Evolutionary conservation across 2,888 invertebrate genomes (phyloP).

Genomic region (Cryptops parisi): DNA sequence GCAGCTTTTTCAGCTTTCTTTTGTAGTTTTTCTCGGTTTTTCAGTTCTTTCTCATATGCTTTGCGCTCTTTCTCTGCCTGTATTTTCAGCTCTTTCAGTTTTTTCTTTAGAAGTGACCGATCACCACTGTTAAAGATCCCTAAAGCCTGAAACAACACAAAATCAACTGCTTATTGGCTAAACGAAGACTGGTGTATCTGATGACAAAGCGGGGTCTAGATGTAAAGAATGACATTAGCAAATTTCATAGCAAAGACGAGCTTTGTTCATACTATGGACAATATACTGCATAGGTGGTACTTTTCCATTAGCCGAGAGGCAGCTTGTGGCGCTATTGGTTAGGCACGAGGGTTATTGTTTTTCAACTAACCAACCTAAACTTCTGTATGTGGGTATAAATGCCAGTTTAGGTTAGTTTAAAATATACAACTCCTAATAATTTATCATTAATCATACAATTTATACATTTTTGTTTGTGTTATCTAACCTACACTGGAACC

Average conservation of each 20-base stretch:
- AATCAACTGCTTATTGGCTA: too few relatives aligned
- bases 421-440: too few relatives aligned
- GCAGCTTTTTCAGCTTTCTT: slow-evolving; percentile 69
- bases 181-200: too few relatives aligned
- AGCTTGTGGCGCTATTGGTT: too few relatives aligned
- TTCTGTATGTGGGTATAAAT: too few relatives aligned
- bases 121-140: slow-evolving; percentile 37
- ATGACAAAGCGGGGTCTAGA: background rate
- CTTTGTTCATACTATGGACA: background rate
- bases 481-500: too few relatives aligned
- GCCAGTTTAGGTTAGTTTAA: too few relatives aligned
- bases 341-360: too few relatives aligned
- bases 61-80: slow-evolving; percentile 38
- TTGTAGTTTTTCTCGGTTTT: slow-evolving; percentile 67
- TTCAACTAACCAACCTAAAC: too few relatives aligned
- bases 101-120: slow-evolving; percentile 38
- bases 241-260: background rate
- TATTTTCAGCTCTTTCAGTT: slow-evolving; percentile 37
- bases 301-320: too few relatives aligned
- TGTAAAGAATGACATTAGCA: background rate
- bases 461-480: too few relatives aligned
- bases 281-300: slow-evolving; percentile 45
- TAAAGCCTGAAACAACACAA: slow-evolving; percentile 31
- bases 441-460: too few relatives aligned
- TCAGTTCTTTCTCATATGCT: slow-evolving; percentile 68